A percentile compares a stretch with the other conserved stretches of the same genome.
These are phyloP conservation scores for Drosophila orosa DNA, from an alignment of 1,140 invertebrate species.

Conservation along the genomic window DNA sequence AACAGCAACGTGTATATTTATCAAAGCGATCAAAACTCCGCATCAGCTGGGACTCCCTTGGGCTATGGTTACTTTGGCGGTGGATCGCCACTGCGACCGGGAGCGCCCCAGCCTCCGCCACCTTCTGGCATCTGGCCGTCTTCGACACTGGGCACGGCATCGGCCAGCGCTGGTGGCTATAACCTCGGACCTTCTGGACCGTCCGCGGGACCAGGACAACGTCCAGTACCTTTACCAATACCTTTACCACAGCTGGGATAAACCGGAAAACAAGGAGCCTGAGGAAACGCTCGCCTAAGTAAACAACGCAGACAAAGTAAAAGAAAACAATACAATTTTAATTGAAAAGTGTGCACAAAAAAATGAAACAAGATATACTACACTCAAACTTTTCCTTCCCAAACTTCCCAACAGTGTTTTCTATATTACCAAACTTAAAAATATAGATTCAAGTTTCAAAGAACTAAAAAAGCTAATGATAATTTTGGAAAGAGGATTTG, in stretches of 20 bases:
- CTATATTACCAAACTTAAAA: neutral
- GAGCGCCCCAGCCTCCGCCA: constrained; percentile 11
- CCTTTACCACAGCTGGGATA: constrained; percentile 37
- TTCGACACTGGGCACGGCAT: constrained; percentile 11
- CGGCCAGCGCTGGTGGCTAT: constrained; percentile 51
- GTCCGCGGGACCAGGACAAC: constrained; percentile 22
- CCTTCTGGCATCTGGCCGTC: constrained; percentile 1
- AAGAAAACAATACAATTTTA: constrained; percentile 84
- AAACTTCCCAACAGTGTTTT: neutral
- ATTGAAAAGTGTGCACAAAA: constrained; percentile 69
- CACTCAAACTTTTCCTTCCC: constrained; percentile 20
- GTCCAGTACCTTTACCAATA: constrained; percentile 33
- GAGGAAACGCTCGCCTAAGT: constrained; percentile 65
- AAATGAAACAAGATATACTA: constrained; percentile 43
- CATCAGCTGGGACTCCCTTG: constrained; percentile 18
- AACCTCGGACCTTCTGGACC: constrained; percentile 29
- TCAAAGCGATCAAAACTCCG: constrained; percentile 66
- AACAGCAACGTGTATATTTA: constrained; percentile 74
- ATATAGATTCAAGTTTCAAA: neutral
- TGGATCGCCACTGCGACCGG: constrained; percentile 29
- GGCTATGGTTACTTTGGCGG: constrained; percentile 46
- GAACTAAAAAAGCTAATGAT: too few relatives aligned
- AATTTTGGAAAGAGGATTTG: neutral
- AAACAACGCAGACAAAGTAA: constrained; percentile 76
- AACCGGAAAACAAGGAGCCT: constrained; percentile 18